Evolutionary conservation across 2,888 invertebrate genomes (phyloP).

Genomic region (Rhodophaea formosa): DNA sequence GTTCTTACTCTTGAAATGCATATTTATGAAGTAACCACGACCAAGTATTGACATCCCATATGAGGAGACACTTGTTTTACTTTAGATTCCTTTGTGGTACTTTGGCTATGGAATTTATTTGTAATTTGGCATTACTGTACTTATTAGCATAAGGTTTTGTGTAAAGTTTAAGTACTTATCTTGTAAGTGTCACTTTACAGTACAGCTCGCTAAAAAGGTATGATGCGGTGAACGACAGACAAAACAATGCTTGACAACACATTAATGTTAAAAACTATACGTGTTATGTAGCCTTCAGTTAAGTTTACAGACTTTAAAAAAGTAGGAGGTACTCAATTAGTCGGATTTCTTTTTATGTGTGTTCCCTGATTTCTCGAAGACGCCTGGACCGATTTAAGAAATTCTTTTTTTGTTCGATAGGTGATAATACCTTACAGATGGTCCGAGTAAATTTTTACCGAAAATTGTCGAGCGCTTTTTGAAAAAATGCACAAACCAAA

Average conservation of each 20-base stretch:
- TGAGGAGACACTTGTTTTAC: slow-evolving; percentile 14
- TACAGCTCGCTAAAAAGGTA: slow-evolving; percentile 7
- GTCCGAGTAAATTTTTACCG: too few relatives aligned
- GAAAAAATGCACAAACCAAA: too few relatives aligned
- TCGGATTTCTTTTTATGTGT: too few relatives aligned
- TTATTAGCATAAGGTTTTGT: slow-evolving; percentile 9
- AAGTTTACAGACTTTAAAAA: too few relatives aligned
- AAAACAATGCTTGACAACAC: slow-evolving; percentile 5
- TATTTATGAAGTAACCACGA: slow-evolving; percentile 17
- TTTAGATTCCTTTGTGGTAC: slow-evolving; percentile 13
- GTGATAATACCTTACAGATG: too few relatives aligned
- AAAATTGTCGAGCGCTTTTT: too few relatives aligned
- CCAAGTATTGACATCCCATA: slow-evolving; percentile 18
- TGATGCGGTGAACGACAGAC: slow-evolving; percentile 4
- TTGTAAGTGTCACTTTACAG: slow-evolving; percentile 8
- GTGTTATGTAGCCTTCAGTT: slow-evolving; percentile 4
- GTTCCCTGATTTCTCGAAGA: too few relatives aligned
- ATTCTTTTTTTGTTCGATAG: too few relatives aligned
- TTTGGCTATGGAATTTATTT: slow-evolving; percentile 8
- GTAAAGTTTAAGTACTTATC: slow-evolving; percentile 6
- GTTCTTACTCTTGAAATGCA: slow-evolving; percentile 16
- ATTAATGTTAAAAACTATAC: background rate
- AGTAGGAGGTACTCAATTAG: too few relatives aligned
- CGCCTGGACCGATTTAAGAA: too few relatives aligned
- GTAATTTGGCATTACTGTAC: slow-evolving; percentile 9